phyloP scores from a whole-genome alignment of 1,140 invertebrate genomes.

The Nasonia longicornis region DNA sequence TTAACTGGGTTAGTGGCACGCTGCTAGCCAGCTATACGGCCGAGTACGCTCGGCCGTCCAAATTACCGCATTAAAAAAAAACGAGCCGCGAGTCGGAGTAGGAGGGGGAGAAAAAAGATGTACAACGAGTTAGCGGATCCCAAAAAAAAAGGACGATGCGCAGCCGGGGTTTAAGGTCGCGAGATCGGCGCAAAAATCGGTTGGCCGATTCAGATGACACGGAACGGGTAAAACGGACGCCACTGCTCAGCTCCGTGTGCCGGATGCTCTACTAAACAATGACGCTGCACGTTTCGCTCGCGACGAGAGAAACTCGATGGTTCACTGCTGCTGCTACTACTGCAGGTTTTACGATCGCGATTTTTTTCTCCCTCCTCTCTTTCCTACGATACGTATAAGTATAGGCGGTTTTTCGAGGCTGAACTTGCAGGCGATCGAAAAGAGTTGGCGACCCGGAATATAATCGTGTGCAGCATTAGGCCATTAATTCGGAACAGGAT shows the following conservation, averaged over 20 bases:
- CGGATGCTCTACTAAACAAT: conserved; percentile 41
- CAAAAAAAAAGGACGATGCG: conserved; percentile 46
- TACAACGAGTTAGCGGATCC: not conserved
- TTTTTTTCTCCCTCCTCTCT: not conserved
- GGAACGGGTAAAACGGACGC: conserved; percentile 13
- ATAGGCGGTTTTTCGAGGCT: not conserved
- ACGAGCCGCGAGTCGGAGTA: conserved; percentile 30
- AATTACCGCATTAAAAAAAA: conserved; percentile 63
- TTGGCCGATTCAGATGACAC: conserved; percentile 52
- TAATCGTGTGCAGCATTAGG: too few relatives aligned
- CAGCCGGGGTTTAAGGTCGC: conserved; percentile 48
- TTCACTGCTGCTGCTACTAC: conserved; percentile 30
- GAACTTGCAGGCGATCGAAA: not conserved
- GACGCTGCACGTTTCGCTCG: conserved; percentile 49
- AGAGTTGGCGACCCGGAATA: not conserved
- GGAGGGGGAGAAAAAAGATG: conserved; percentile 32
- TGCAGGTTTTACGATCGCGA: not conserved
- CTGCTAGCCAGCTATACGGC: conserved; percentile 54
- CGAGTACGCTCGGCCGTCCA: conserved; percentile 62
- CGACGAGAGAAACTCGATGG: conserved; percentile 47
- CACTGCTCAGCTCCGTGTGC: not conserved
- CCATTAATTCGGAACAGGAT: not conserved
- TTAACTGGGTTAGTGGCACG: conserved; percentile 69
- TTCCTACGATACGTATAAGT: too few relatives aligned
- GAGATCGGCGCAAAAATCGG: conserved; percentile 52